phyloP scores from a whole-genome alignment of 1,140 invertebrate genomes.

The Drosophila ambigua region DNA sequence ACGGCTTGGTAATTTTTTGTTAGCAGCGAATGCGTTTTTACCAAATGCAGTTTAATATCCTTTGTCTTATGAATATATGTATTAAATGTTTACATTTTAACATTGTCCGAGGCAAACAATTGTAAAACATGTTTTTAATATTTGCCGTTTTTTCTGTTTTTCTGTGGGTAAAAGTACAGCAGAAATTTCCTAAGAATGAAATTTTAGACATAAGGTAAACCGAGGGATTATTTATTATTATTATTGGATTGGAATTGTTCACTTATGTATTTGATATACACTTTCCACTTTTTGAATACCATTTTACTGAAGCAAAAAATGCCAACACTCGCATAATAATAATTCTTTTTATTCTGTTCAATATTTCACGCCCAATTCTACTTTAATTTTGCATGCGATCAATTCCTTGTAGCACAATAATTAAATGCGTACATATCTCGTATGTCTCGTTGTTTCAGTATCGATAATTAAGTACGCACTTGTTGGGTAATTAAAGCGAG shows the following conservation, averaged over 20 bases:
- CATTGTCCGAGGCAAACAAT: slow-evolving; percentile 19
- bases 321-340: too few relatives aligned
- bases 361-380: too few relatives aligned
- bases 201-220: too few relatives aligned
- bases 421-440: background rate
- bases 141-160: slow-evolving; percentile 36
- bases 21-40: too few relatives aligned
- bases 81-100: slow-evolving; percentile 5
- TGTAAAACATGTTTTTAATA: slow-evolving; percentile 38
- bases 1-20: too few relatives aligned
- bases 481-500: background rate
- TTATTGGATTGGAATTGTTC: too few relatives aligned
- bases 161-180: slow-evolving; percentile 4
- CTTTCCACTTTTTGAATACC: too few relatives aligned
- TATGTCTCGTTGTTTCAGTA: background rate
- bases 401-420: background rate
- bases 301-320: too few relatives aligned
- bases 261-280: too few relatives aligned
- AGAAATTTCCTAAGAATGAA: background rate
- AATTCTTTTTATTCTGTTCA: too few relatives aligned
- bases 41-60: background rate
- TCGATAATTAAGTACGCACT: background rate
- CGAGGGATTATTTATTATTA: too few relatives aligned
- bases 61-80: background rate
- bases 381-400: too few relatives aligned